Percentiles rank a stretch among this genome's conserved stretches.
phyloP scores from a whole-genome alignment of 1,140 invertebrate species.

The Hypothenemus hampei region DNA sequence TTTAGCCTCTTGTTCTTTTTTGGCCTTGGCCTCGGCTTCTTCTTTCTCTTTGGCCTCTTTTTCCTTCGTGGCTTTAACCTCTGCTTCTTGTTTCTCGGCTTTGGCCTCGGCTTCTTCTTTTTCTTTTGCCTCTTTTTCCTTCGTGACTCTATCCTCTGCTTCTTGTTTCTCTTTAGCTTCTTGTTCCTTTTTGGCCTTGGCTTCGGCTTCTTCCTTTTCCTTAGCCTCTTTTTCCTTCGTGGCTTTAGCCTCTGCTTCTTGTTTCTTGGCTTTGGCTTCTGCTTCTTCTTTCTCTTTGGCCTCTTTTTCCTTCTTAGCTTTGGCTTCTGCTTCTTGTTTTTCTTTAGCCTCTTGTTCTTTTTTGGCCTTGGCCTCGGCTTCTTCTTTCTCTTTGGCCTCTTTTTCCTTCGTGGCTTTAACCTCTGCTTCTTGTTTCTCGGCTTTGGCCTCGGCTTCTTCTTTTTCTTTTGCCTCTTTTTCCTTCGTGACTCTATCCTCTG shows the following conservation, averaged over 20 bases:
- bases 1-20: too few relatives aligned
- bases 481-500: slow-evolving; percentile 30
- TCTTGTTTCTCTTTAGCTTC: slow-evolving; percentile 21
- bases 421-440: slow-evolving; percentile 30
- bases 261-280: slow-evolving; percentile 25
- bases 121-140: slow-evolving; percentile 23
- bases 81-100: slow-evolving; percentile 31
- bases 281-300: slow-evolving; percentile 24
- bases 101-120: slow-evolving; percentile 31
- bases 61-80: slow-evolving; percentile 28
- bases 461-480: too few relatives aligned
- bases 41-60: slow-evolving; percentile 21
- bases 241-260: slow-evolving; percentile 21
- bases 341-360: slow-evolving; percentile 20
- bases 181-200: slow-evolving; percentile 24
- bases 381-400: slow-evolving; percentile 26
- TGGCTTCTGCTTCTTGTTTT: slow-evolving; percentile 20
- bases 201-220: slow-evolving; percentile 28
- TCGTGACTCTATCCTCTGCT: slow-evolving; percentile 26
- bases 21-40: not conserved
- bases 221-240: slow-evolving; percentile 31
- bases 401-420: slow-evolving; percentile 11
- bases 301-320: slow-evolving; percentile 15
- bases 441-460: slow-evolving; percentile 24
- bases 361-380: slow-evolving; percentile 15